phyloP scores from a whole-genome alignment of 2,113 vertebrate genomes.

The Serilophus lunatus region DNA sequence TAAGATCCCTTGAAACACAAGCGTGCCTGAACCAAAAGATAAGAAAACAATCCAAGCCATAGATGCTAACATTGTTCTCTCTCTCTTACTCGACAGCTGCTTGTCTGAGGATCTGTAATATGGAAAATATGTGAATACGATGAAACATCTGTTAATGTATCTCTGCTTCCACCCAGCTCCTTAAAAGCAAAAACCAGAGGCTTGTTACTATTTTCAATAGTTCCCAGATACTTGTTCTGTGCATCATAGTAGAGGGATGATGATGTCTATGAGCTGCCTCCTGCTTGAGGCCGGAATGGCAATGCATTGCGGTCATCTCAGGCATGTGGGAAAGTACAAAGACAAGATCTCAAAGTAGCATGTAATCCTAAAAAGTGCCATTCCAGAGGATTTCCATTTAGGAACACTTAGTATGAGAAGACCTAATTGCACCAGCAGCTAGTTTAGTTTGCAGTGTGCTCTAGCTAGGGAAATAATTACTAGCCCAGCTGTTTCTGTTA shows the following conservation, averaged over 20 bases:
- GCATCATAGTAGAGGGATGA: background rate
- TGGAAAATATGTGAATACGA: slow-evolving; percentile 30
- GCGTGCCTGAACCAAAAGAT: slow-evolving; percentile 4
- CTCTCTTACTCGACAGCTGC: slow-evolving; percentile 60
- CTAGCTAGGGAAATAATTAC: background rate
- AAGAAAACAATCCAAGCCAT: background rate
- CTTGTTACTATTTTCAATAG: slow-evolving; percentile 48
- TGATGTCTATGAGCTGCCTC: background rate
- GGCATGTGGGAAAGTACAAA: background rate
- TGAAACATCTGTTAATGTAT: slow-evolving; percentile 38
- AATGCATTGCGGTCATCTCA: background rate
- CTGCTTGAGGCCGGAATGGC: background rate
- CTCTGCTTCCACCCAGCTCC: background rate
- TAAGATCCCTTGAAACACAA: slow-evolving; percentile 32
- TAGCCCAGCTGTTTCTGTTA: background rate
- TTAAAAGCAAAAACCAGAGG: slow-evolving; percentile 30
- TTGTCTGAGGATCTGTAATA: slow-evolving; percentile 27
- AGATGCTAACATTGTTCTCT: background rate
- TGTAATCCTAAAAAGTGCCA: slow-evolving; percentile 25
- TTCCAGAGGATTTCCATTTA: slow-evolving; percentile 43
- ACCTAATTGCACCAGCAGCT: background rate
- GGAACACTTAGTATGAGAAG: background rate
- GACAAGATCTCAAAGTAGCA: background rate
- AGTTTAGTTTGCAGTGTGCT: background rate
- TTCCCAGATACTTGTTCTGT: slow-evolving; percentile 39